These are phyloP conservation scores for Neoniphon sammara DNA, from an alignment of 2,797 vertebrate species.

Conservation along the genomic window DNA sequence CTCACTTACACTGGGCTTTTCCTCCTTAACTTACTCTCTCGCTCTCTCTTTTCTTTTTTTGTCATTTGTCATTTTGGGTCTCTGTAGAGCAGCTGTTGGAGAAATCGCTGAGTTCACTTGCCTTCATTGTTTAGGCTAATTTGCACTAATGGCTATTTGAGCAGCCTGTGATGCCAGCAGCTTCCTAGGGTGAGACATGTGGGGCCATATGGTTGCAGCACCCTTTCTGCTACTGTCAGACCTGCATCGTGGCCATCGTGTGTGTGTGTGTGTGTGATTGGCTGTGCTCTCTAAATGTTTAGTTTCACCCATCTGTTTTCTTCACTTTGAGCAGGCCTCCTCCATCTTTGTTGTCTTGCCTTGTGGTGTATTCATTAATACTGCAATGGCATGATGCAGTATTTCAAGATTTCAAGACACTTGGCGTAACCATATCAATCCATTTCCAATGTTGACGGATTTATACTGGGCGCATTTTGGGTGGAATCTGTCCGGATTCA, in stretches of 20 bases:
- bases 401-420: conserved; percentile 19
- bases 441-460: conserved; percentile 18
- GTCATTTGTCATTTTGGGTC: conserved; percentile 29
- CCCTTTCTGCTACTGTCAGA: conserved; percentile 35
- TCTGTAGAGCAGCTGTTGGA: conserved; percentile 65
- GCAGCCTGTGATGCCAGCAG: conserved; percentile 49
- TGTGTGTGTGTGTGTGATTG: conserved; percentile 24
- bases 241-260: conserved; percentile 21
- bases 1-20: conserved; percentile 45
- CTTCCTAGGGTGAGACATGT: conserved; percentile 54
- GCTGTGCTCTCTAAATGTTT: conserved; percentile 33
- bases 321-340: conserved; percentile 13
- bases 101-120: conserved; percentile 47
- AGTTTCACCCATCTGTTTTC: conserved; percentile 38
- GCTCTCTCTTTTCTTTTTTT: background rate
- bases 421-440: conserved; percentile 20
- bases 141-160: conserved; percentile 68
- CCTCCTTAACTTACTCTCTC: conserved; percentile 27
- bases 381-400: background rate
- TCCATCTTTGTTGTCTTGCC: conserved; percentile 13
- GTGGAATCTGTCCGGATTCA: background rate
- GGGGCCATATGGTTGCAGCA: conserved; percentile 57
- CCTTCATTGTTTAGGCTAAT: conserved; percentile 56
- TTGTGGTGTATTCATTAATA: background rate
- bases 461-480: background rate